A percentile compares a stretch with the other conserved stretches of the same genome.
phyloP scores from a whole-genome alignment of 2,113 vertebrate species.

The Clarias macrocephalus region DNA sequence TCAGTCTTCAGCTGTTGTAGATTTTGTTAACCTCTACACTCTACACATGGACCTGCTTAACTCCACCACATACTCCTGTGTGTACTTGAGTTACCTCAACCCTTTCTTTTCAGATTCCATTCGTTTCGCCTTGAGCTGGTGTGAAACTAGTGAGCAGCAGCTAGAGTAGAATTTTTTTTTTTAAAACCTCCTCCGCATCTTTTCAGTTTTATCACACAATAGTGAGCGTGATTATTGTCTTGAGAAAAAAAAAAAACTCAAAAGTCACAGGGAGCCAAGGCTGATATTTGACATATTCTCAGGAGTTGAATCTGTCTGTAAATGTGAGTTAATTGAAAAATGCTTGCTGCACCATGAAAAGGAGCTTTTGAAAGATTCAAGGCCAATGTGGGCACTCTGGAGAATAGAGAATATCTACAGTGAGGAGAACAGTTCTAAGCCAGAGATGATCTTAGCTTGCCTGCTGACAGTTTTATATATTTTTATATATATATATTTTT shows the following conservation, averaged over 20 bases:
- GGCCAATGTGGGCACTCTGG: conserved; percentile 56
- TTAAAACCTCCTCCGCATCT: conserved; percentile 38
- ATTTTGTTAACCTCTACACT: conserved; percentile 2
- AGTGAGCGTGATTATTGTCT: conserved; percentile 59
- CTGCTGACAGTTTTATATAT: background rate
- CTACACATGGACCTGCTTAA: background rate
- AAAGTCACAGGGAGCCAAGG: conserved; percentile 70
- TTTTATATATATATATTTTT: background rate
- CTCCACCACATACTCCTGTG: background rate
- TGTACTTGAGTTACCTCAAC: conserved; percentile 41
- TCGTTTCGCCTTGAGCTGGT: conserved; percentile 67
- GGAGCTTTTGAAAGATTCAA: conserved; percentile 60
- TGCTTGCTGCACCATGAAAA: conserved; percentile 65
- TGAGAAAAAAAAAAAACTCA: conserved; percentile 43
- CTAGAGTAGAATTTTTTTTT: conserved; percentile 57
- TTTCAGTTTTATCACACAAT: conserved; percentile 63
- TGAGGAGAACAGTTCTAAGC: background rate
- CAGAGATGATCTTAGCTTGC: background rate
- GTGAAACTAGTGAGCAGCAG: conserved; percentile 58
- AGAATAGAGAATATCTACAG: conserved; percentile 45
- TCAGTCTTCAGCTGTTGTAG: background rate
- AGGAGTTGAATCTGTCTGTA: conserved; percentile 66
- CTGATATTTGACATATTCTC: conserved; percentile 66
- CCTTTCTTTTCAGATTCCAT: conserved; percentile 58
- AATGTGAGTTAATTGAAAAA: conserved; percentile 69